These are phyloP conservation scores for Chloropsis hardwickii DNA, from an alignment of 2,113 vertebrate genomes.

Conservation along the genomic window DNA sequence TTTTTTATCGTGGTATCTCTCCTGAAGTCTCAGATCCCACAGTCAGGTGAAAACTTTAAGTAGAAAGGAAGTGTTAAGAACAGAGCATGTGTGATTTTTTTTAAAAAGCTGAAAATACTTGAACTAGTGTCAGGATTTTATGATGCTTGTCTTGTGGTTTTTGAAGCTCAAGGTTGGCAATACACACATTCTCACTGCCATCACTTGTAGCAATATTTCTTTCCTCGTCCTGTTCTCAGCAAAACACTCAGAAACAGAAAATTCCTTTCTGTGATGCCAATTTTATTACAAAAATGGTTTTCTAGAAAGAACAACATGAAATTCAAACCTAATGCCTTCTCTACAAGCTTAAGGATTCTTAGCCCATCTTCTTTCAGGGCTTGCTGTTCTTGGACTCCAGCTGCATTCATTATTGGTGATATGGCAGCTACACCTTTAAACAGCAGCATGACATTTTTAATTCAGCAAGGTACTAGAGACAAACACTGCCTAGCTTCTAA, in stretches of 20 bases:
- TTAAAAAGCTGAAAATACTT: neutral
- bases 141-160: neutral
- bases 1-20: neutral
- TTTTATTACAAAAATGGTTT: neutral
- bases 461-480: neutral
- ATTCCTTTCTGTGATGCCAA: neutral
- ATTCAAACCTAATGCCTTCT: neutral
- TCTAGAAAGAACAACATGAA: neutral
- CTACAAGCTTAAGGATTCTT: neutral
- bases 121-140: constrained; percentile 5
- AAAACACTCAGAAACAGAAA: neutral
- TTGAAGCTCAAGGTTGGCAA: neutral
- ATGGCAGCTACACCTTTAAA: neutral
- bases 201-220: neutral
- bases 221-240: neutral
- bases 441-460: neutral
- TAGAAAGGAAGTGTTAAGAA: neutral
- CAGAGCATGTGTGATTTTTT: neutral
- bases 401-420: neutral
- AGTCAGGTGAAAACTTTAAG: constrained; percentile 5
- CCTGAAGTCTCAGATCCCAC: neutral
- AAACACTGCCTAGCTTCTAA: neutral
- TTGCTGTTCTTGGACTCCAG: neutral
- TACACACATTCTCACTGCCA: neutral
- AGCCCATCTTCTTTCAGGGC: neutral